Evolutionary conservation across 2,888 invertebrate genomes (phyloP).

Genomic region (Zygaena filipendulae): DNA sequence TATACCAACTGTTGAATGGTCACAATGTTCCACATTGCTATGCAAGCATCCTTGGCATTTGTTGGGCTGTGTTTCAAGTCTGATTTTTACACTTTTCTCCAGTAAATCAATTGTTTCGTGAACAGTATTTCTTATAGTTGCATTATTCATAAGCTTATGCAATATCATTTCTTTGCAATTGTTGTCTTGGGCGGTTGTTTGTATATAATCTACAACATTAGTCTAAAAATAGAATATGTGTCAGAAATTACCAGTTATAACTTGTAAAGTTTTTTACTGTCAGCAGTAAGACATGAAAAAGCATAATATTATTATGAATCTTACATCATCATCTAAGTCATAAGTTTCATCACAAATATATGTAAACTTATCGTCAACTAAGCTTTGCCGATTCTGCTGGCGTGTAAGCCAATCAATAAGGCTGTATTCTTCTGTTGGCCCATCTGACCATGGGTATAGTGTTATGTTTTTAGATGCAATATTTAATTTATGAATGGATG

Average conservation of each 20-base stretch:
- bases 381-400: not conserved
- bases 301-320: conserved; percentile 4
- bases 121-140: conserved; percentile 43
- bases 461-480: conserved; percentile 32
- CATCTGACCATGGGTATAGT: conserved; percentile 35
- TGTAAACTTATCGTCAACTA: conserved; percentile 17
- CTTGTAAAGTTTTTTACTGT: too few relatives aligned
- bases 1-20: conserved; percentile 78
- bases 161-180: conserved; percentile 37
- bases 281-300: too few relatives aligned
- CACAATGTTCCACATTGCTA: conserved; percentile 33
- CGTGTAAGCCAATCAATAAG: not conserved
- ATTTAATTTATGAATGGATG: conserved; percentile 67
- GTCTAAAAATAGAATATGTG: conserved; percentile 29
- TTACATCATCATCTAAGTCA: conserved; percentile 28
- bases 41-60: conserved; percentile 71
- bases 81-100: conserved; percentile 66
- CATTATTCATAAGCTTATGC: conserved; percentile 39
- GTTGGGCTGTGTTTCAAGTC: conserved; percentile 70
- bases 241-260: conserved; percentile 18
- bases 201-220: conserved; percentile 28
- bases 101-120: conserved; percentile 57
- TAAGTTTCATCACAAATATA: conserved; percentile 22
- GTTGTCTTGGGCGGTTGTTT: conserved; percentile 23
- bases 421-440: conserved; percentile 17